A percentile compares a stretch with the other conserved stretches of the same genome.
phyloP scores from a whole-genome alignment of 2,888 invertebrate species.

The Apamea monoglypha region DNA sequence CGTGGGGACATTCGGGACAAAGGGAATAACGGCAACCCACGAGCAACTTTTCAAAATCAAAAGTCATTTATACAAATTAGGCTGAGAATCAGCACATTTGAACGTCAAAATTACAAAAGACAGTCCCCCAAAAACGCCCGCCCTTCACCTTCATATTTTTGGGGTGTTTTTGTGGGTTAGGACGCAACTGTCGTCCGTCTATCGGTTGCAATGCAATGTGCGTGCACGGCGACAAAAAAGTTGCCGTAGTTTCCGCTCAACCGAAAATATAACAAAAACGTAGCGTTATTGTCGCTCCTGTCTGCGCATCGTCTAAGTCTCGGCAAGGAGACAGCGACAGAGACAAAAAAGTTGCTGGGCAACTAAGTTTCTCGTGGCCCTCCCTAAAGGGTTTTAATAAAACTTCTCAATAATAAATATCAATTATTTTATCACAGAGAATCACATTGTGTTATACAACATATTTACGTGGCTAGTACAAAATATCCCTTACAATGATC shows the following conservation, averaged over 20 bases:
- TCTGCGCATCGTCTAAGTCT: neutral
- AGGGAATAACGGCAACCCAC: neutral
- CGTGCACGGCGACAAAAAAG: neutral
- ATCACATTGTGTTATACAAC: slow-evolving; percentile 90
- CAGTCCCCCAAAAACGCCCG: too few relatives aligned
- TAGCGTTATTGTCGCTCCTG: neutral
- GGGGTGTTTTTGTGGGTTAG: too few relatives aligned
- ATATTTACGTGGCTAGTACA: slow-evolving; percentile 89
- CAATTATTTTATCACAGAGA: slow-evolving; percentile 90
- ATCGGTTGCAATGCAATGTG: neutral
- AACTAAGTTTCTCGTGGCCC: neutral
- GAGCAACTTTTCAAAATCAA: neutral
- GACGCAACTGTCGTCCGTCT: neutral
- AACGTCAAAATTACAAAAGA: too few relatives aligned
- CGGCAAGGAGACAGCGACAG: neutral
- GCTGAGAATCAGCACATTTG: too few relatives aligned
- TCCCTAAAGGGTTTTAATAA: slow-evolving; percentile 71
- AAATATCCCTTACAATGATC: slow-evolving; percentile 86
- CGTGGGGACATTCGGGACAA: neutral
- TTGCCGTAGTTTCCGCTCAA: neutral
- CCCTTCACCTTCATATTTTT: too few relatives aligned
- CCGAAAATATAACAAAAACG: neutral
- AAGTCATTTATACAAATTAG: too few relatives aligned
- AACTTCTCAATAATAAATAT: slow-evolving; percentile 85
- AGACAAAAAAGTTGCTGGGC: neutral